A percentile compares a stretch with the other conserved stretches of the same genome.
These are phyloP conservation scores for Aplochiton taeniatus DNA, from an alignment of 2,797 vertebrate species.

Conservation along the genomic window DNA sequence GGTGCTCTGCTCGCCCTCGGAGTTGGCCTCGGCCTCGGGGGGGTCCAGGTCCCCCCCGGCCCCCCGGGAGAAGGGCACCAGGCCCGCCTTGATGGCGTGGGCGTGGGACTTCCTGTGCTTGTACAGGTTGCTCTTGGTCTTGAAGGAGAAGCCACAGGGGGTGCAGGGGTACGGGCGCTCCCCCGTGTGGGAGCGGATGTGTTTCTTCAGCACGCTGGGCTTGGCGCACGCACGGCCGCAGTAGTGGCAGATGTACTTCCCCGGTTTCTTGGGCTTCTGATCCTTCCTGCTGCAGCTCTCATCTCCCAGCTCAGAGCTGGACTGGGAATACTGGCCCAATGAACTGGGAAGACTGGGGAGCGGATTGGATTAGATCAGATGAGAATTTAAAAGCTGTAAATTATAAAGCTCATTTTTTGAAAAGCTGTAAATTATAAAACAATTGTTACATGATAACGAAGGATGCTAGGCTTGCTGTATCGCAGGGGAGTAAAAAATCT, in stretches of 20 bases:
- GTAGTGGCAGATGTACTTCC: slow-evolving; percentile 97
- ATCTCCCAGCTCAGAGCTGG: slow-evolving; percentile 86
- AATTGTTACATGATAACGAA: too few species aligned
- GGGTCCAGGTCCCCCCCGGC: slow-evolving; percentile 88
- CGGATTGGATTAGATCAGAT: too few species aligned
- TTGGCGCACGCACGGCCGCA: slow-evolving; percentile 98
- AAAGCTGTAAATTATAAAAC: too few species aligned
- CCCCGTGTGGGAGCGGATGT: slow-evolving; percentile 97
- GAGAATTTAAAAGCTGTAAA: too few species aligned
- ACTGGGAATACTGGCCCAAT: slow-evolving; percentile 91
- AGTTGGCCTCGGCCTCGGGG: slow-evolving; percentile 90
- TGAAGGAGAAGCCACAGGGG: slow-evolving; percentile 98
- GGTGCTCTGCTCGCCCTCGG: slow-evolving; percentile 96
- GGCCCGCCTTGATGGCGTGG: slow-evolving; percentile 96
- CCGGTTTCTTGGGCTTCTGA: slow-evolving; percentile 96
- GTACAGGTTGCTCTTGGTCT: slow-evolving; percentile 99
- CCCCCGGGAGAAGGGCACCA: slow-evolving; percentile 91
- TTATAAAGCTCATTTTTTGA: too few species aligned
- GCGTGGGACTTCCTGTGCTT: slow-evolving; percentile 99
- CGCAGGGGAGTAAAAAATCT: too few species aligned
- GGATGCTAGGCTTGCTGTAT: too few species aligned
- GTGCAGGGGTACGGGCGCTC: slow-evolving; percentile 95
- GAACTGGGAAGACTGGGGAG: slow-evolving; percentile 84
- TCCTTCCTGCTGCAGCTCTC: slow-evolving; percentile 92
- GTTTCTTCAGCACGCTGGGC: slow-evolving; percentile 98